Evolutionary conservation across 64 coral and sea anemone species (phyloP), one percentile per base, ranked within the genome.

Genomic region (Montipora efflorescens): DNA sequence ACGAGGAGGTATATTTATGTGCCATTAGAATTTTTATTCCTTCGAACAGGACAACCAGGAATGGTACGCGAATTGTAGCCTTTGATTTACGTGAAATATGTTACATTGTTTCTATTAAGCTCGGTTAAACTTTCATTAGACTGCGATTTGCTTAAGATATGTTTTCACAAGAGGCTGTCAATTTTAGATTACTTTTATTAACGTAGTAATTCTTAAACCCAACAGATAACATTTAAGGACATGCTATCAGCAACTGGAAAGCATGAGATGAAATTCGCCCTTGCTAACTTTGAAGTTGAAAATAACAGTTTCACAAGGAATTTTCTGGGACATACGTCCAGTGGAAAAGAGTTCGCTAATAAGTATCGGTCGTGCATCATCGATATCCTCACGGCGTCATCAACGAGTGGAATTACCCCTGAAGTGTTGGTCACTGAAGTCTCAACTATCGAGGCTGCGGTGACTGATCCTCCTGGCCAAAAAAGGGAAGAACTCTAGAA

Each of bases 181-280:
- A 28, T 28, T 28, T 28, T 28, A 28, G 28, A 7, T 64, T 64
- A 64, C 45, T 49, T 78, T 49, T 49, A n/a, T 36, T 64, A 64
- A 64, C 59, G 0, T 7, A 64, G 13, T 12, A 12, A 64, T 64
- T 12, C 59, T 28, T 28, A 28, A 12, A 64, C 8, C 13, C 50
- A 7, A 80, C 50, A 80, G 78, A 80, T 80, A 8, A 80, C 78
- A 7, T 80, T 80, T 50, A 80, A 80, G 78, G 78, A 80, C 78
- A 22, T 57, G 49, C 5, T 80, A 22, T 55, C 49, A 8, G 7
- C 18, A n/a, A 80, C 19, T 80, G 78, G 78, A 57, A 80, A 1
- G 50, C 22, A 6, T 19, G 76, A 78, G 3, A 15, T 78, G 46
- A 78, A 78, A 50, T 78, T 78, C 18, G 47, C 47, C 4, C 76